A percentile compares a stretch with the other conserved stretches of the same genome.
phyloP scores from a whole-genome alignment of 2,888 invertebrate genomes.

The Dinocampus coccinellae region DNA sequence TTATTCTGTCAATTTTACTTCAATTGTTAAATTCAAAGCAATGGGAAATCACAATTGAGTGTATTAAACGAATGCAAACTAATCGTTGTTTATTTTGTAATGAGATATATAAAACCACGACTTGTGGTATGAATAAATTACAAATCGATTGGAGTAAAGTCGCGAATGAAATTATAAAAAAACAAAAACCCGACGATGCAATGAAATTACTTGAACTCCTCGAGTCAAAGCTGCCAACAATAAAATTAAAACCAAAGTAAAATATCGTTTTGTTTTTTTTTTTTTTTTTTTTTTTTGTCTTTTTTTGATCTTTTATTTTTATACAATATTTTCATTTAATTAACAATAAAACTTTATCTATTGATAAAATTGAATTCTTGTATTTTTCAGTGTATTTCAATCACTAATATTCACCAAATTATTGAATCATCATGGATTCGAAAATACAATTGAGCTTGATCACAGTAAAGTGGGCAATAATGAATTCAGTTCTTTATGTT shows the following conservation, averaged over 20 bases:
- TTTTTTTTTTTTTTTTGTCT: neutral
- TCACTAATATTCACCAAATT: slow-evolving; percentile 64
- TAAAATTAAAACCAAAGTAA: slow-evolving; percentile 75
- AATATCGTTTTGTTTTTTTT: neutral
- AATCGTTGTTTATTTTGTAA: slow-evolving; percentile 77
- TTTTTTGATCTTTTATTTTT: neutral
- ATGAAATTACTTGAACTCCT: slow-evolving; percentile 73
- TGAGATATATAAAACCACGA: slow-evolving; percentile 57
- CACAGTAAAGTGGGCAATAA: slow-evolving; percentile 46
- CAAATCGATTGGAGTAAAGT: slow-evolving; percentile 75
- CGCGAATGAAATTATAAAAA: slow-evolving; percentile 74
- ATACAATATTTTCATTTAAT: slow-evolving; percentile 20
- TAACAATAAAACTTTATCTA: slow-evolving; percentile 11
- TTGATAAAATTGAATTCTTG: slow-evolving; percentile 23
- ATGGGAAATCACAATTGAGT: slow-evolving; percentile 73
- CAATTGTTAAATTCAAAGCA: slow-evolving; percentile 73
- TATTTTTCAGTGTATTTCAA: slow-evolving; percentile 59
- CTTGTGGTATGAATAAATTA: neutral
- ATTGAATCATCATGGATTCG: slow-evolving; percentile 57
- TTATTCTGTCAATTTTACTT: slow-evolving; percentile 72
- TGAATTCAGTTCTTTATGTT: slow-evolving; percentile 60
- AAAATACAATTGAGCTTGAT: slow-evolving; percentile 55
- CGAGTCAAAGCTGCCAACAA: slow-evolving; percentile 72
- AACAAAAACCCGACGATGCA: slow-evolving; percentile 74
- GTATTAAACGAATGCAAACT: slow-evolving; percentile 73